Evolutionary conservation across 2,888 invertebrate species (phyloP).

Genomic region (Acleris holmiana): DNA sequence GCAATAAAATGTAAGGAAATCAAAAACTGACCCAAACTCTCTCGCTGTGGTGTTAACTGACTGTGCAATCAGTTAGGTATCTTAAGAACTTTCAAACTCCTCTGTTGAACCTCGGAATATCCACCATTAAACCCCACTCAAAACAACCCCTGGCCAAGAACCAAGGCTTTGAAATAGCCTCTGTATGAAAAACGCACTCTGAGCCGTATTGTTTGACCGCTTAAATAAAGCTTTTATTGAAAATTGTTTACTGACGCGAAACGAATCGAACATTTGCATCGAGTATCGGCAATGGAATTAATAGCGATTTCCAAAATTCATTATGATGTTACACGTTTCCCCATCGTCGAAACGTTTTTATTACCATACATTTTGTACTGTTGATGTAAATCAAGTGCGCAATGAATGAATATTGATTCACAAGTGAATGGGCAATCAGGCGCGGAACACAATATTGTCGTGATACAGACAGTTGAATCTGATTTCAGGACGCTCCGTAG

Average conservation of each 20-base stretch:
- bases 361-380: constrained; percentile 45
- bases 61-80: too few relatives aligned
- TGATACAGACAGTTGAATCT: constrained; percentile 50
- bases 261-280: constrained; percentile 7
- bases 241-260: neutral
- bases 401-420: constrained; percentile 58
- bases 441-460: constrained; percentile 55
- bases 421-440: constrained; percentile 66
- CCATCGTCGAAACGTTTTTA: constrained; percentile 38
- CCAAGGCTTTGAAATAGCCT: too few relatives aligned
- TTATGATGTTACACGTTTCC: constrained; percentile 41
- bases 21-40: too few relatives aligned
- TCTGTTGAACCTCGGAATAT: too few relatives aligned
- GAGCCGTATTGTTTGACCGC: too few relatives aligned
- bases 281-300: constrained; percentile 7
- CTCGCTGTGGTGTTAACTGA: too few relatives aligned
- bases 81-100: too few relatives aligned
- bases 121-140: too few relatives aligned
- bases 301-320: constrained; percentile 37
- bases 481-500: constrained; percentile 44
- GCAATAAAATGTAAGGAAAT: too few relatives aligned
- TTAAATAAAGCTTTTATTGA: constrained; percentile 10
- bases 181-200: too few relatives aligned
- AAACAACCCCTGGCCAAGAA: too few relatives aligned
- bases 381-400: constrained; percentile 52